Conservation (phyloP, 2,888 invertebrate species). For the Aphodius sticticus region DNA sequence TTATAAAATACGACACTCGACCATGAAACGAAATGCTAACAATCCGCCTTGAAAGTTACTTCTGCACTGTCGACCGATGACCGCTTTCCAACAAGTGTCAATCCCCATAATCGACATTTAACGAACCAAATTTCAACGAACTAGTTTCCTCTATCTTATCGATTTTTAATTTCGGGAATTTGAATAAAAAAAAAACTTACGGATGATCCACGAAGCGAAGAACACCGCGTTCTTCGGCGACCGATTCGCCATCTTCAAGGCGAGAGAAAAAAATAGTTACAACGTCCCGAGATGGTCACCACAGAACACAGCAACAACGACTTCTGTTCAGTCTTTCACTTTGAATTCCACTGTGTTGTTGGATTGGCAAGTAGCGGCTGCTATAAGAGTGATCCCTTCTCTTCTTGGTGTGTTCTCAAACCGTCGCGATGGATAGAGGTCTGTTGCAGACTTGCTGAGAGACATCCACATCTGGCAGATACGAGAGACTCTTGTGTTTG, state of each 20-base stretch:
- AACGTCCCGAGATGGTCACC: background rate
- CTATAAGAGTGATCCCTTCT: slow-evolving; percentile 47
- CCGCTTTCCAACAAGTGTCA: background rate
- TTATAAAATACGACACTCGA: background rate
- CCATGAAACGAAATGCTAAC: background rate
- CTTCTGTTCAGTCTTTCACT: slow-evolving; percentile 53
- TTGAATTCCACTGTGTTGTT: slow-evolving; percentile 49
- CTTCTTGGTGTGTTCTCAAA: slow-evolving; percentile 36
- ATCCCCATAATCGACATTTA: background rate
- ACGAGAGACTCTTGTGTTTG: background rate
- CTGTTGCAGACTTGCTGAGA: background rate
- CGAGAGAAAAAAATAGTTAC: background rate
- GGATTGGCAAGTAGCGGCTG: slow-evolving; percentile 49
- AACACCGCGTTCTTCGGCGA: background rate
- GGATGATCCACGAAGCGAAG: background rate
- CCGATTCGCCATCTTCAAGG: background rate
- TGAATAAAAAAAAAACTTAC: background rate
- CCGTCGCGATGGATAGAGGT: background rate
- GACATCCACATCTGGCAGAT: background rate
- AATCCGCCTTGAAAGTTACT: background rate
- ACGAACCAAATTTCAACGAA: background rate
- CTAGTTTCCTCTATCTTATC: too few relatives aligned
- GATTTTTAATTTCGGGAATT: background rate
- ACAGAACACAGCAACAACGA: slow-evolving; percentile 35
- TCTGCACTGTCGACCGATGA: background rate